phyloP scores from a whole-genome alignment of 2,113 vertebrate species.

The Pithys albifrons region DNA sequence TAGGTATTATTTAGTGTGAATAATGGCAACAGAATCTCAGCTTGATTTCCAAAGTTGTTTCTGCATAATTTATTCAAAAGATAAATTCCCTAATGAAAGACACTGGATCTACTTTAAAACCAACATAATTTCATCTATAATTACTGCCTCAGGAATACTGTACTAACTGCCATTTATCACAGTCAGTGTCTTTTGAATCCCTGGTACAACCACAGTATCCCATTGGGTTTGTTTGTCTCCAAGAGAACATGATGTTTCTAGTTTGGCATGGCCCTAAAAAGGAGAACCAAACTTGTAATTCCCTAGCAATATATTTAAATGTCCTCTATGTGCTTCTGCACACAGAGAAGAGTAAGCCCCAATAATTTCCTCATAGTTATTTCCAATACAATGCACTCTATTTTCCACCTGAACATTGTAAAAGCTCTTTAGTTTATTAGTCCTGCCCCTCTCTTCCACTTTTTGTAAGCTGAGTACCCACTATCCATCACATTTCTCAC shows the following conservation, averaged over 20 bases:
- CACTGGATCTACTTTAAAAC: constrained; percentile 53
- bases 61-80: constrained; percentile 49
- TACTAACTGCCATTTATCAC: constrained; percentile 52
- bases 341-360: not conserved
- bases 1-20: constrained; percentile 30
- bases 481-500: not conserved
- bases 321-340: not conserved
- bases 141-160: constrained; percentile 26
- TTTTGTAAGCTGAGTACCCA: not conserved
- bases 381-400: not conserved
- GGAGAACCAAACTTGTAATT: not conserved
- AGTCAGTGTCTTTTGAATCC: constrained; percentile 9
- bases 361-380: not conserved
- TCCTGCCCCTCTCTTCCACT: not conserved
- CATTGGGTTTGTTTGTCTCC: constrained; percentile 47
- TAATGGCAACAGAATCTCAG: constrained; percentile 35
- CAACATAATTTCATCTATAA: constrained; percentile 45
- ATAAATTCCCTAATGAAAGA: constrained; percentile 52
- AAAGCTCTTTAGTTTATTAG: not conserved
- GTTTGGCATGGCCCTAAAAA: not conserved
- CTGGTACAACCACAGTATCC: constrained; percentile 3
- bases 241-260: constrained; percentile 6
- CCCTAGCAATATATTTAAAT: not conserved
- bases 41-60: constrained; percentile 42
- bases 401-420: not conserved